A percentile compares a stretch with the other conserved stretches of the same genome.
Conservation (phyloP, 2,888 invertebrate species). For the Drosophila seclusa region DNA sequence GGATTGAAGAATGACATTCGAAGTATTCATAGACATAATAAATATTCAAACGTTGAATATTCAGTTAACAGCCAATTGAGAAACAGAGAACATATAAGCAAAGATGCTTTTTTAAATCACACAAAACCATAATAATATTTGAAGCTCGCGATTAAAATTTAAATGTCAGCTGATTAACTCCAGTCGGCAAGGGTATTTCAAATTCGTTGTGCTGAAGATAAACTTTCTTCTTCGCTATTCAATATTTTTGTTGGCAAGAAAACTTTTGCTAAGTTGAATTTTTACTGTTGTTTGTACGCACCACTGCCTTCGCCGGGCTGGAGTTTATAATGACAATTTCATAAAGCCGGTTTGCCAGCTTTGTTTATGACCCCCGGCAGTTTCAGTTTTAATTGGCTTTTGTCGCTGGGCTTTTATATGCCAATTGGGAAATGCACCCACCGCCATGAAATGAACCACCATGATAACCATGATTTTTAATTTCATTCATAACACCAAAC, state of each 20-base stretch:
- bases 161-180: not conserved
- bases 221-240: not conserved
- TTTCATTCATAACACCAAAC: slow-evolving; percentile 34
- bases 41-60: not conserved
- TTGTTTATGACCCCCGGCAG: slow-evolving; percentile 40
- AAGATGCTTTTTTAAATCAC: not conserved
- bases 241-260: slow-evolving; percentile 19
- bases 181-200: not conserved
- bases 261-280: slow-evolving; percentile 12
- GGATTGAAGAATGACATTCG: not conserved
- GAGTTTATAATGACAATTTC: slow-evolving; percentile 62
- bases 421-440: slow-evolving; percentile 63
- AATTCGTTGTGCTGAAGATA: not conserved
- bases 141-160: not conserved
- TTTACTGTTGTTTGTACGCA: slow-evolving; percentile 38
- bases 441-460: not conserved
- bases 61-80: not conserved
- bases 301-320: slow-evolving; percentile 42
- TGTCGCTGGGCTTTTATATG: slow-evolving; percentile 54
- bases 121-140: not conserved
- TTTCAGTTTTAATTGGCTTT: slow-evolving; percentile 63
- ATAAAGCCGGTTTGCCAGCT: slow-evolving; percentile 33
- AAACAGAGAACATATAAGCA: not conserved
- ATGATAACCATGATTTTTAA: slow-evolving; percentile 38
- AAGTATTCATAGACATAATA: not conserved